Evolutionary conservation across 2,888 invertebrate species (phyloP), one percentile per base, ranked within the genome.

Genomic region (Lithophane ornitopus): DNA sequence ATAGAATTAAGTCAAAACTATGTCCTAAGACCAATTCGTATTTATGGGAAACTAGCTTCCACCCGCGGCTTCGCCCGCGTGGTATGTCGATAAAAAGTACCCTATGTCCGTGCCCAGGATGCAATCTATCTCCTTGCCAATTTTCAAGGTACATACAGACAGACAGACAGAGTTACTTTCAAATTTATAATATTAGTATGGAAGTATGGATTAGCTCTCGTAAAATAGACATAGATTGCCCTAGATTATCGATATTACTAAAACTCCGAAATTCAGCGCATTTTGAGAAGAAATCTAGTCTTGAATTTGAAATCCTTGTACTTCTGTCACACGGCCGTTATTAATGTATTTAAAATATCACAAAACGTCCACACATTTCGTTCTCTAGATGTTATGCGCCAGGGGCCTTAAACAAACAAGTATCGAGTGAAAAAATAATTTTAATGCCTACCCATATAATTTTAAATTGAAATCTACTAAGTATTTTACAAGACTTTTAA

Each of bases 401-500:
- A 4, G 34, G 9, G 8, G 9, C 16, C 2, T 44, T 19, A 28
- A 6, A 4, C 4, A 41, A 1, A 4, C 3, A 41, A 26, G 2
- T 22, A 39, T 6, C 11, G 26, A 79, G 34, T n/a, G 0, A 39
- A 78, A 49, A 16, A 59, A 22, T 16, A 44, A 19, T 7, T n/a
- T 2, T 46, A 22, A 22, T 1, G 11, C 2, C 6, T 9, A 54
- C 11, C 6, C 28, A 22, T 22, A 34, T 61, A 44, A 62, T 39
- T 54, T n/a, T 22, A 62, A 74, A 62, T 26, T 2, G 14, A 52
- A 44, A 66, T 9, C 22, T 66, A 66, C 49, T 59, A 61, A 82
- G 7, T 56, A 66, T 56, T 74, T 56, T 69, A 66, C 3, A 69
- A 81, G 81, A 74, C 81, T 85, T 84, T 28, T 9, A 66, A 69